Percentiles rank a stretch among this genome's conserved stretches.
These are phyloP conservation scores for Brachyrhaphis roseni DNA, from an alignment of 2,797 vertebrate genomes.

Conservation along the genomic window DNA sequence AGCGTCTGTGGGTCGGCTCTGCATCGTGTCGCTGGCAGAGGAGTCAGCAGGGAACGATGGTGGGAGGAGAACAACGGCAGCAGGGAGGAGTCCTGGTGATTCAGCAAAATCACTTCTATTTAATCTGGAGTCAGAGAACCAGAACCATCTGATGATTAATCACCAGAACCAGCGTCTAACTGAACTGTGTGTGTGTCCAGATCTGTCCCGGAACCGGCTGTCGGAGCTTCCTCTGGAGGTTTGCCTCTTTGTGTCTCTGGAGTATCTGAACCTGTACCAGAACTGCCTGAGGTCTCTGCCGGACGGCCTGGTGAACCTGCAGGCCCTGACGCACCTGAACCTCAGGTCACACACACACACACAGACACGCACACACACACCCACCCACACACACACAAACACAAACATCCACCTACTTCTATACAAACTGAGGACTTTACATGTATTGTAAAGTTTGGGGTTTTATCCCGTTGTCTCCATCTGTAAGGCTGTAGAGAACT, in stretches of 20 bases:
- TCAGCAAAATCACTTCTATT: not conserved
- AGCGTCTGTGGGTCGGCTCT: not conserved
- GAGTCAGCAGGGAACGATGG: not conserved
- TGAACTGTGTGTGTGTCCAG: constrained; percentile 66
- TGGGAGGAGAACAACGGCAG: not conserved
- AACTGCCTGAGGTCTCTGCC: constrained; percentile 95
- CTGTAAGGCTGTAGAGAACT: too few species aligned
- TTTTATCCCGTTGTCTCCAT: not conserved
- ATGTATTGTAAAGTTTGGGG: not conserved
- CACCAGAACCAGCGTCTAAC: too few species aligned
- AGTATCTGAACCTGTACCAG: constrained; percentile 96
- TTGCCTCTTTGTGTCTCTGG: constrained; percentile 93
- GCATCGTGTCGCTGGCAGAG: not conserved
- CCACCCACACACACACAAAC: too few species aligned
- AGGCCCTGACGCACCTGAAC: constrained; percentile 93
- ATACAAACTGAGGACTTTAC: too few species aligned
- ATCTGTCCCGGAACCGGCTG: constrained; percentile 93
- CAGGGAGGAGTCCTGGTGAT: not conserved
- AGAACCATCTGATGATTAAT: not conserved
- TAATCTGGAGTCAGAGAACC: not conserved
- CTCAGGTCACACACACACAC: constrained; percentile 85
- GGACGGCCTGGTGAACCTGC: constrained; percentile 90
- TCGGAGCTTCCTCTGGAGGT: constrained; percentile 91
- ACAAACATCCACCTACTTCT: too few species aligned
- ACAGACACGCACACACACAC: not conserved